These are phyloP conservation scores for Trididemnum nubilum DNA, from an alignment of 23 tunicate species.

Conservation along the genomic window DNA sequence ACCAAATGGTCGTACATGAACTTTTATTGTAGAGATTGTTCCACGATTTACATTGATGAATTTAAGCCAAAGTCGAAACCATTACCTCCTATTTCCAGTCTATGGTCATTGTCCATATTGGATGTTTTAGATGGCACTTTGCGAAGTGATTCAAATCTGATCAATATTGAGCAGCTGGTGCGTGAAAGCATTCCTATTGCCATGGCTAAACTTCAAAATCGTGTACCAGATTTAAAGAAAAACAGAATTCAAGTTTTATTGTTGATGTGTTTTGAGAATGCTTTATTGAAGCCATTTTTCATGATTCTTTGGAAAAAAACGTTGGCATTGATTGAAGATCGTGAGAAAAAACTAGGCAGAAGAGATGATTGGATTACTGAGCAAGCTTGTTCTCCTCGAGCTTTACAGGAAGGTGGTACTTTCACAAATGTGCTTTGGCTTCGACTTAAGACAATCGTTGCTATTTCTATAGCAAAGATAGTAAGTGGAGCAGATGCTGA, in stretches of 20 bases:
- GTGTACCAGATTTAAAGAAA: conserved; percentile 7
- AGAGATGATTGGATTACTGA: conserved; percentile 40
- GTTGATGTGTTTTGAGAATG: conserved; percentile 14
- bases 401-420: conserved; percentile 74
- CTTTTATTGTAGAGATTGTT: conserved; percentile 50
- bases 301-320: conserved; percentile 33
- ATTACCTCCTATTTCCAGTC: conserved; percentile 37
- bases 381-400: conserved; percentile 61
- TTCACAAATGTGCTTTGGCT: conserved; percentile 76
- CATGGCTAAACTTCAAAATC: conserved; percentile 43
- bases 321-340: neutral
- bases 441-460: conserved; percentile 27
- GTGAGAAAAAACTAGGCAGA: neutral
- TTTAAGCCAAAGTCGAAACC: conserved; percentile 30
- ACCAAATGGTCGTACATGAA: conserved; percentile 8
- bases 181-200: conserved; percentile 51
- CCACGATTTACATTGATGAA: conserved; percentile 61
- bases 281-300: neutral
- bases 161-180: conserved; percentile 27
- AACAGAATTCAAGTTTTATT: conserved; percentile 42
- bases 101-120: conserved; percentile 31
- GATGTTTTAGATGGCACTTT: conserved; percentile 27
- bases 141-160: neutral
- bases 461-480: conserved; percentile 45
- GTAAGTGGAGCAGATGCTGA: conserved; percentile 54